Evolutionary conservation across 2,113 vertebrate genomes (phyloP).

Genomic region (Tetraodon nigroviridis): DNA sequence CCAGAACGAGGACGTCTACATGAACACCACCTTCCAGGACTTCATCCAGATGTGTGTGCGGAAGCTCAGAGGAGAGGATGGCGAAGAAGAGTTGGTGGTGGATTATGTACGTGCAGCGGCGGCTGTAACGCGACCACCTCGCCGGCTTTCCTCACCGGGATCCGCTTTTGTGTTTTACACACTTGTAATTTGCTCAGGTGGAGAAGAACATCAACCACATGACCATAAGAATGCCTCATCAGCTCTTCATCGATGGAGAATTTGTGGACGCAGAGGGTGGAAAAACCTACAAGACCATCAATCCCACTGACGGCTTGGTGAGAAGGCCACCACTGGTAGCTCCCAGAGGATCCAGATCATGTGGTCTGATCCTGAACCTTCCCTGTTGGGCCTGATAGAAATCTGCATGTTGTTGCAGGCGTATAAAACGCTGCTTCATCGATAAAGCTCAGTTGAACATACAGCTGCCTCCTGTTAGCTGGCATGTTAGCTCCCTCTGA

Average conservation of each 20-base stretch:
- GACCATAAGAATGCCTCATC: conserved; percentile 77
- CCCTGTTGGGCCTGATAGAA: too few species aligned
- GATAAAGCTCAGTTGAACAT: too few species aligned
- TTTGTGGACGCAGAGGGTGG: conserved; percentile 78
- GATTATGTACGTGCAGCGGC: conserved; percentile 71
- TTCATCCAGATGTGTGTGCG: conserved; percentile 84
- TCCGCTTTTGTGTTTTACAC: not conserved
- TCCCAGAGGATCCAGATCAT: too few species aligned
- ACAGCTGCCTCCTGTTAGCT: too few species aligned
- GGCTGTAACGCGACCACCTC: not conserved
- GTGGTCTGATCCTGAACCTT: too few species aligned
- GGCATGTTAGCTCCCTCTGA: too few species aligned
- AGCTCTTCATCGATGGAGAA: conserved; percentile 79
- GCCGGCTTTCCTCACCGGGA: too few species aligned
- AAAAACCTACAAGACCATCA: conserved; percentile 78
- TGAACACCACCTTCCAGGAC: conserved; percentile 83
- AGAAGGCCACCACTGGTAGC: not conserved
- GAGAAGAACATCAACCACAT: conserved; percentile 76
- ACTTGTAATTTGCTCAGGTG: conserved; percentile 55
- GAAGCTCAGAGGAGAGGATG: conserved; percentile 78
- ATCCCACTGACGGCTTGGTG: conserved; percentile 71
- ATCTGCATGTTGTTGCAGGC: too few species aligned
- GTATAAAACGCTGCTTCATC: too few species aligned
- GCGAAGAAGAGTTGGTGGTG: conserved; percentile 67
- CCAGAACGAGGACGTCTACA: conserved; percentile 86